Conservation (phyloP, 2,797 vertebrate genomes). For the Centropyge bicolor region DNA sequence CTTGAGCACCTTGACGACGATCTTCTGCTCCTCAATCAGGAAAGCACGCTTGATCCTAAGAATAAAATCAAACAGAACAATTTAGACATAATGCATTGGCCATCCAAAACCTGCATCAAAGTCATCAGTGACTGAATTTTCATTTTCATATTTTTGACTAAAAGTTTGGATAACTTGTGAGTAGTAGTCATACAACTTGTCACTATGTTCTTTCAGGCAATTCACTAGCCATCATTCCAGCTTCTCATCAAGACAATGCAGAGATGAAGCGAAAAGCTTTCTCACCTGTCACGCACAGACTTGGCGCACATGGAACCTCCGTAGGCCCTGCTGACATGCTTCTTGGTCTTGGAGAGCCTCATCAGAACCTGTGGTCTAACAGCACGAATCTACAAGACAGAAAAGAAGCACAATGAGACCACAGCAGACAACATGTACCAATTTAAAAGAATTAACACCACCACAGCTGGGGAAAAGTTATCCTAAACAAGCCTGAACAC, state of each 20-base stretch:
- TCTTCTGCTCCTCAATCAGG: conserved; percentile 99
- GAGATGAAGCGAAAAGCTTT: not conserved
- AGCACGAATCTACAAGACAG: conserved; percentile 89
- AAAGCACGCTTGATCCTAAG: conserved; percentile 98
- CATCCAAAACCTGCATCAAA: not conserved
- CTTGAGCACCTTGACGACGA: conserved; percentile 98
- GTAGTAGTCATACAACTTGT: too few species aligned
- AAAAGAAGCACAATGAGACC: conserved; percentile 1
- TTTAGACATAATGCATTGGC: not conserved
- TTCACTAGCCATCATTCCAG: not conserved
- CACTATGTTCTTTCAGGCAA: not conserved
- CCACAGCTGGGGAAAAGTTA: fast-evolving
- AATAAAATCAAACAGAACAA: conserved; percentile 26
- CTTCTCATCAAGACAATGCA: not conserved
- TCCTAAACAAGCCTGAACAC: not conserved
- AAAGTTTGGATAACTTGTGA: not conserved
- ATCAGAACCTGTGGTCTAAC: conserved; percentile 98
- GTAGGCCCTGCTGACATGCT: conserved; percentile 97
- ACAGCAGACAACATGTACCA: not conserved
- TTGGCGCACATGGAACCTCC: conserved; percentile 99
- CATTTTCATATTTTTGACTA: not conserved
- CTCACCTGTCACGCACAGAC: conserved; percentile 97
- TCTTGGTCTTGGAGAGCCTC: conserved; percentile 99
- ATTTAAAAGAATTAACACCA: not conserved
- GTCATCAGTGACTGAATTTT: not conserved